Evolutionary conservation across 2,113 vertebrate species (phyloP).

Genomic region (Arizona elegans): DNA sequence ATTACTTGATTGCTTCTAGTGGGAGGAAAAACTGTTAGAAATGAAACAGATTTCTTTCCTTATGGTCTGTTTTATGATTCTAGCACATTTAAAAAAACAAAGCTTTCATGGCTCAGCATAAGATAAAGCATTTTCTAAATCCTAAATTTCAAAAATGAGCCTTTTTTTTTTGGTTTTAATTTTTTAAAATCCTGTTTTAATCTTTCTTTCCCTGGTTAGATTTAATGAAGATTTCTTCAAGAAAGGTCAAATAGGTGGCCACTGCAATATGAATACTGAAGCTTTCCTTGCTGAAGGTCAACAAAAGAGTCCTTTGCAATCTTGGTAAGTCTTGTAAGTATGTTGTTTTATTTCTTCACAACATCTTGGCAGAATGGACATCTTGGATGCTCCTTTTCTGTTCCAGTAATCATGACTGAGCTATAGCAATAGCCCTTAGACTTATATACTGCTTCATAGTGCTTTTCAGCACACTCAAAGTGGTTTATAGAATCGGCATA

Average conservation of each 20-base stretch:
- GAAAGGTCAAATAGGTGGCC: constrained; percentile 85
- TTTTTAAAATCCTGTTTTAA: constrained; percentile 21
- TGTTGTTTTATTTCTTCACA: neutral
- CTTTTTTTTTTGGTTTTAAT: neutral
- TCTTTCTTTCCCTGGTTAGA: constrained; percentile 44
- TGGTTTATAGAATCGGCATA: neutral
- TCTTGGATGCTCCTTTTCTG: neutral
- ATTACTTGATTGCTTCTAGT: neutral
- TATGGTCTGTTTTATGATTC: neutral
- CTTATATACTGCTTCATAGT: neutral
- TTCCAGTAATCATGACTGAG: neutral
- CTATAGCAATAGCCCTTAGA: neutral
- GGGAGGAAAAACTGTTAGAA: neutral
- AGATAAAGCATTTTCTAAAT: neutral
- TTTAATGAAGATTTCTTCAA: constrained; percentile 91
- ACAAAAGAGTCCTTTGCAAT: constrained; percentile 94
- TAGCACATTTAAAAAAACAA: neutral
- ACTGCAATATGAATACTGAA: constrained; percentile 75
- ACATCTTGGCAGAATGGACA: neutral
- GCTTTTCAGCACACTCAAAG: neutral
- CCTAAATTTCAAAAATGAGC: neutral
- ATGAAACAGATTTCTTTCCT: neutral
- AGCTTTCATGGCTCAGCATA: neutral
- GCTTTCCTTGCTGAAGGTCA: constrained; percentile 80
- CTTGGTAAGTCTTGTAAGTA: constrained; percentile 79